Percentiles rank a stretch among this genome's conserved stretches.
These are phyloP conservation scores for Melanerpes formicivorus DNA, from an alignment of 2,113 vertebrate genomes.

Conservation along the genomic window DNA sequence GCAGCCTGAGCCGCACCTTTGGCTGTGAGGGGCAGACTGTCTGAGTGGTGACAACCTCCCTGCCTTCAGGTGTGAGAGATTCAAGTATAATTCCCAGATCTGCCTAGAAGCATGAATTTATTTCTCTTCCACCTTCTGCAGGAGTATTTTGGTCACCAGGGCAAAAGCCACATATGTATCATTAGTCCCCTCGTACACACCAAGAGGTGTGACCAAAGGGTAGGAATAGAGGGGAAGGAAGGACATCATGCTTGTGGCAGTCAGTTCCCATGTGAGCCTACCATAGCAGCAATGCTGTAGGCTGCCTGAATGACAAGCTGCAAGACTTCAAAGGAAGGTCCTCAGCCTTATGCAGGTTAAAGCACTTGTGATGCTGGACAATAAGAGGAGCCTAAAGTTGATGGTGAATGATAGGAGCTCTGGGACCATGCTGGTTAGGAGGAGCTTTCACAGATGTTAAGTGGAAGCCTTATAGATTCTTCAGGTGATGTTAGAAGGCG, in stretches of 20 bases:
- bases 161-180: background rate
- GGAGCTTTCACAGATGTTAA: background rate
- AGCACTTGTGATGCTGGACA: background rate
- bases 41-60: background rate
- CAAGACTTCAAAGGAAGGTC: background rate
- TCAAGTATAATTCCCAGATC: background rate
- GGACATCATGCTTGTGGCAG: background rate
- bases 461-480: background rate
- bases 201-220: background rate
- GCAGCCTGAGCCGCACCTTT: background rate
- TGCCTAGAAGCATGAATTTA: background rate
- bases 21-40: background rate
- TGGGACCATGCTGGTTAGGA: rapidly evolving
- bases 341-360: background rate
- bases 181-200: background rate
- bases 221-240: background rate
- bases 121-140: background rate
- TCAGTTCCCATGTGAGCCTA: background rate
- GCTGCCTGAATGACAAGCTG: background rate
- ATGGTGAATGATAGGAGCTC: background rate
- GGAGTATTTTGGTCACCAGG: background rate
- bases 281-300: background rate
- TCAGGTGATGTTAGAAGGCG: background rate
- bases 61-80: background rate
- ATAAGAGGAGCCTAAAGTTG: background rate